Percentiles rank a stretch among this genome's conserved stretches.
These are phyloP conservation scores for Panzeria rudis DNA, from an alignment of 2,888 invertebrate genomes.

Conservation along the genomic window DNA sequence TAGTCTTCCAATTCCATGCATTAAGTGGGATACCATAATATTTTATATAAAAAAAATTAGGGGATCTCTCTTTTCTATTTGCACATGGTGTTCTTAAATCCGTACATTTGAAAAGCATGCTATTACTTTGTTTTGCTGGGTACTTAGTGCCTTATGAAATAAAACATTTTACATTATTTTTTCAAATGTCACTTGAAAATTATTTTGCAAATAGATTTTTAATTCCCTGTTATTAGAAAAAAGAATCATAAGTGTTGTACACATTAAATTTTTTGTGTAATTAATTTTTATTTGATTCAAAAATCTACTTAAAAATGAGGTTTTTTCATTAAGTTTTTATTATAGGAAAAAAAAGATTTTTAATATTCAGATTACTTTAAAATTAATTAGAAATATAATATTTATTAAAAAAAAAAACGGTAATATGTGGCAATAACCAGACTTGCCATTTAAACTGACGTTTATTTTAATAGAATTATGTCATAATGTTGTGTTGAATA, in stretches of 20 bases:
- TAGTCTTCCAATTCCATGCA: too few relatives aligned
- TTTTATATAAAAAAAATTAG: too few relatives aligned
- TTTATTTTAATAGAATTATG: constrained; percentile 14
- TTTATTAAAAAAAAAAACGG: constrained; percentile 19
- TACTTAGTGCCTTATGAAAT: too few relatives aligned
- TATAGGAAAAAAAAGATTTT: neutral
- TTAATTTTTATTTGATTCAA: neutral
- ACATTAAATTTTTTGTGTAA: neutral
- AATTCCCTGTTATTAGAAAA: neutral
- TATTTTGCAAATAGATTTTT: neutral
- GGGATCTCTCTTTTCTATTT: too few relatives aligned
- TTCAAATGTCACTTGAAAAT: neutral
- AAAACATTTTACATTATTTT: neutral
- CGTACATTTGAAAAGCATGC: too few relatives aligned
- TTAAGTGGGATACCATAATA: too few relatives aligned
- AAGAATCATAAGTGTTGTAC: too few relatives aligned
- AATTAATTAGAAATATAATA: constrained; percentile 43
- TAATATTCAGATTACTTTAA: constrained; percentile 23
- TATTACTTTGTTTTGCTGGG: too few relatives aligned
- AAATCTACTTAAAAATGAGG: constrained; percentile 4
- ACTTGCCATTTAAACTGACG: neutral
- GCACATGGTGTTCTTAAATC: too few relatives aligned
- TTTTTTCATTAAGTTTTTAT: constrained; percentile 19
- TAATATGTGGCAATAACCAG: constrained; percentile 5
- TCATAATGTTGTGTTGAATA: neutral